Percentiles rank a stretch among this genome's conserved stretches.
Evolutionary conservation across 2,113 vertebrate genomes (phyloP).

Genomic region (Laticauda colubrina): DNA sequence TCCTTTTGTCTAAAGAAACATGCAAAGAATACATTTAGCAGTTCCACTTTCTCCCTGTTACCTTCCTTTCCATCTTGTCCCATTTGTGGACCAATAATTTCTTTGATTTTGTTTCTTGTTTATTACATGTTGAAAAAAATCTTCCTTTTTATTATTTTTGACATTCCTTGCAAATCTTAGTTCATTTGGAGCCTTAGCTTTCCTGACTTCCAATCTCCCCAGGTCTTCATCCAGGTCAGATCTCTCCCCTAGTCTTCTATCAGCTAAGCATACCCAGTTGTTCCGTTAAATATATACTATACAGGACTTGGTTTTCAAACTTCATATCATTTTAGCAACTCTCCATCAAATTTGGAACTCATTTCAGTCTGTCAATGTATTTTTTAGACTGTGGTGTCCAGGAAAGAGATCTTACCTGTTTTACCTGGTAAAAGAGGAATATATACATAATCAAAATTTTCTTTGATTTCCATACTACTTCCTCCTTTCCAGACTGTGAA

Average conservation of each 20-base stretch:
- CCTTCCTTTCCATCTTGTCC: background rate
- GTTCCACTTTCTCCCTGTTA: background rate
- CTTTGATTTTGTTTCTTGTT: background rate
- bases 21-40: background rate
- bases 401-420: background rate
- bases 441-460: background rate
- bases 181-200: background rate
- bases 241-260: background rate
- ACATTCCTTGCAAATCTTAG: background rate
- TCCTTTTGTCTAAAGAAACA: background rate
- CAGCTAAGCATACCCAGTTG: background rate
- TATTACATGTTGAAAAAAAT: background rate
- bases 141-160: background rate
- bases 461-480: background rate
- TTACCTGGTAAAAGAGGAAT: background rate
- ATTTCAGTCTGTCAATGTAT: background rate
- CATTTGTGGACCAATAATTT: background rate
- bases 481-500: background rate
- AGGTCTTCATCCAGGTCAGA: background rate
- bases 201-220: background rate
- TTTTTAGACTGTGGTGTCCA: background rate
- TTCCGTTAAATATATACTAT: background rate
- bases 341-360: background rate
- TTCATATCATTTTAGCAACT: background rate
- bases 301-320: background rate